These are phyloP conservation scores for Drosophila takahashii DNA, from an alignment of 1,140 invertebrate genomes.

Conservation along the genomic window DNA sequence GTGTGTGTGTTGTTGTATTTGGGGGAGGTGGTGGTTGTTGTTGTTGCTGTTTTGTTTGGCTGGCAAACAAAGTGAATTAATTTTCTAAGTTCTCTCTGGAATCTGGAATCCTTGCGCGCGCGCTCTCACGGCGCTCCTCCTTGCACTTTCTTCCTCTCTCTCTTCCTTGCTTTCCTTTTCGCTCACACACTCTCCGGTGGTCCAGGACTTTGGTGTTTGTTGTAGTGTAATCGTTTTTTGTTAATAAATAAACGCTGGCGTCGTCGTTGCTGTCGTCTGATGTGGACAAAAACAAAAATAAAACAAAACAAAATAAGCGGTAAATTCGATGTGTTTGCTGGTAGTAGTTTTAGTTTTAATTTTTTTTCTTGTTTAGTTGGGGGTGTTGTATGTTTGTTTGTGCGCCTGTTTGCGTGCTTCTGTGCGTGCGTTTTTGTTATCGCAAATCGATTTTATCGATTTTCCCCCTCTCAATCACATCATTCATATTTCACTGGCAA, in stretches of 20 bases:
- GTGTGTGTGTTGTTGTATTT: slow-evolving; percentile 29
- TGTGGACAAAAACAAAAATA: slow-evolving; percentile 55
- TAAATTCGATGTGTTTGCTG: slow-evolving; percentile 40
- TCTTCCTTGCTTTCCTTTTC: slow-evolving; percentile 12
- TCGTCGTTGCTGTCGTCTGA: slow-evolving; percentile 46
- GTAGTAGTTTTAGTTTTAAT: slow-evolving; percentile 4
- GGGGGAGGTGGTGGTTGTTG: slow-evolving; percentile 16
- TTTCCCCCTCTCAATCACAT: slow-evolving; percentile 42
- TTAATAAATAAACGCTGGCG: slow-evolving; percentile 53
- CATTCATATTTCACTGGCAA: slow-evolving; percentile 28
- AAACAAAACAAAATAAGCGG: slow-evolving; percentile 54
- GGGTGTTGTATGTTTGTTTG: slow-evolving; percentile 12
- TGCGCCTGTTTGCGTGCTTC: not conserved
- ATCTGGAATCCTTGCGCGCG: slow-evolving; percentile 54
- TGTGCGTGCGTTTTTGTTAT: slow-evolving; percentile 35
- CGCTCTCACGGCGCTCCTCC: slow-evolving; percentile 66
- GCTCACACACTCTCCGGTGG: slow-evolving; percentile 21
- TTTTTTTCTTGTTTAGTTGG: slow-evolving; percentile 9
- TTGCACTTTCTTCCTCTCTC: slow-evolving; percentile 14
- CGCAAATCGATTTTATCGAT: slow-evolving; percentile 73
- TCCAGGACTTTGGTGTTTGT: slow-evolving; percentile 38
- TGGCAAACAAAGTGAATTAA: slow-evolving; percentile 51
- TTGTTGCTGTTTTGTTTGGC: slow-evolving; percentile 38
- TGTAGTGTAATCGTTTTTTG: slow-evolving; percentile 44
- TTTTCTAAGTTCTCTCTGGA: slow-evolving; percentile 23